Conservation (phyloP, 2,113 vertebrate species). For the Aspidoscelis tigris region DNA sequence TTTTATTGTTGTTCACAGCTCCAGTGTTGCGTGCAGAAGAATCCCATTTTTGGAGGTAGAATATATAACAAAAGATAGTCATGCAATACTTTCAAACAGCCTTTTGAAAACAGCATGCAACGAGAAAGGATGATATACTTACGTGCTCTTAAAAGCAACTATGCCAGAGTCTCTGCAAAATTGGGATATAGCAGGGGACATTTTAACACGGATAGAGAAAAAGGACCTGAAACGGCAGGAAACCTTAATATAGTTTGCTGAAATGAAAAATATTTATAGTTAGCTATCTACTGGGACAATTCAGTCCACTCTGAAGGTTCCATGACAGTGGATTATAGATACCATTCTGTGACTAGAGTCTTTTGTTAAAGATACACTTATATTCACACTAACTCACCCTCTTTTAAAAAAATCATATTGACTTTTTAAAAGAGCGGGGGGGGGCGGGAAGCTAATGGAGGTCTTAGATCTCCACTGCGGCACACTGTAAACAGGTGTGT, state of each 20-base stretch:
- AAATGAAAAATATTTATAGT: slow-evolving; percentile 19
- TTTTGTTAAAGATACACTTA: slow-evolving; percentile 18
- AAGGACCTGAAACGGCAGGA: neutral
- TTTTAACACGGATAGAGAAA: neutral
- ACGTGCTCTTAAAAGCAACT: neutral
- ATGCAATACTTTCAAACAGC: neutral
- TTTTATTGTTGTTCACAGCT: slow-evolving; percentile 7
- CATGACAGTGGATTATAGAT: slow-evolving; percentile 1
- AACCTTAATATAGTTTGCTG: neutral
- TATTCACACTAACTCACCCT: neutral
- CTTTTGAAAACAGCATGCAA: slow-evolving; percentile 27
- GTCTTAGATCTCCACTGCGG: no score
- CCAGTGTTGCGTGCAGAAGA: neutral
- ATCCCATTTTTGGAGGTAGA: neutral
- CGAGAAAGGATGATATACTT: neutral
- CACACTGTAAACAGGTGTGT: no score
- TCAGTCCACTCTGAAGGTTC: neutral
- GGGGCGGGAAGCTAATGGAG: neutral
- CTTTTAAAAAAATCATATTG: neutral
- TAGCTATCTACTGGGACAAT: slow-evolving; percentile 16
- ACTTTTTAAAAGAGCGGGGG: neutral
- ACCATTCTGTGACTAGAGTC: neutral
- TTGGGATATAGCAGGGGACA: neutral
- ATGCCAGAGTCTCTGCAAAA: neutral
- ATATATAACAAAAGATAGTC: slow-evolving; percentile 18